phyloP scores from a whole-genome alignment of 2,888 invertebrate species.

The Tipula lateralis region DNA sequence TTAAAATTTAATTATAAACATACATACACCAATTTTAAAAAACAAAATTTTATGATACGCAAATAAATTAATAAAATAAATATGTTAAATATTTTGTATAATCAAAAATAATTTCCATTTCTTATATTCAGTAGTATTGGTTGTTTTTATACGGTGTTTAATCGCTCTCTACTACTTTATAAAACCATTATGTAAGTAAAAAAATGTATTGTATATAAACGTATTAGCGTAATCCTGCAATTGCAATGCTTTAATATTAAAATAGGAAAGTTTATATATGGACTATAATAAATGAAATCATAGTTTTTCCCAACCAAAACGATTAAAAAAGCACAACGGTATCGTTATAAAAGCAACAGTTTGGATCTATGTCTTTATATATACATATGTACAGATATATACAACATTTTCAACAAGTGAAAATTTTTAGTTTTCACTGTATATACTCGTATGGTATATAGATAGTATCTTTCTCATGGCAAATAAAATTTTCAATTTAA shows the following conservation, averaged over 20 bases:
- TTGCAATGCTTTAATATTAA: neutral
- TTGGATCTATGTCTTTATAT: no score
- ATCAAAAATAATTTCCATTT: neutral
- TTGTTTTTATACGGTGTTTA: neutral
- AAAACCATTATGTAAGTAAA: neutral
- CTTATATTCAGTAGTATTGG: neutral
- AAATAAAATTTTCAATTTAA: neutral
- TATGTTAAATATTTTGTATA: neutral
- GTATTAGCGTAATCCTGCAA: neutral
- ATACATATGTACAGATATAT: neutral
- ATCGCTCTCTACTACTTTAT: neutral
- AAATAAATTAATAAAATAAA: neutral
- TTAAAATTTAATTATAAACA: neutral
- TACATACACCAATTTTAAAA: neutral
- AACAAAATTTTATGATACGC: no score
- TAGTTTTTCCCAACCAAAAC: neutral
- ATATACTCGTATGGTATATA: neutral
- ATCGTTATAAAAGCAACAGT: slow-evolving; percentile 11
- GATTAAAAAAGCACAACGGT: slow-evolving; percentile 1
- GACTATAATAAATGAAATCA: neutral
- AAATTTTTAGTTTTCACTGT: neutral
- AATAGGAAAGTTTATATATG: neutral
- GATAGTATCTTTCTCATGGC: neutral
- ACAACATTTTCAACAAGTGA: neutral
- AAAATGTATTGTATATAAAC: neutral